Percentiles rank a stretch among this genome's conserved stretches.
Evolutionary conservation across 2,797 vertebrate species (phyloP).

Genomic region (Sebastes kiyomatsui): DNA sequence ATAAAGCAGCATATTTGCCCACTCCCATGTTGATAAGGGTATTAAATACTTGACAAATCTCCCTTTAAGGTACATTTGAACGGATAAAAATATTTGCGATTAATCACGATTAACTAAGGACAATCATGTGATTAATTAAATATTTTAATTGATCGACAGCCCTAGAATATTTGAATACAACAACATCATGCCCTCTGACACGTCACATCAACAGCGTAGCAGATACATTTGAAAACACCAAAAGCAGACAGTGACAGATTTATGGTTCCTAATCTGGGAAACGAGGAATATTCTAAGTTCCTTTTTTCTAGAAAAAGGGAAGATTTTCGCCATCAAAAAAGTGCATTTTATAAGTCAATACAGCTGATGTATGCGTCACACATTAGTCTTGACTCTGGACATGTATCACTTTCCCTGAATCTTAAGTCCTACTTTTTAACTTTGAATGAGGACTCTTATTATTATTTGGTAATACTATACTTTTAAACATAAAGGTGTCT

Average conservation of each 20-base stretch:
- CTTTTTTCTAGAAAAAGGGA: background rate
- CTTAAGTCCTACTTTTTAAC: background rate
- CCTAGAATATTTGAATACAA: background rate
- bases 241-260: background rate
- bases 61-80: too few relatives aligned
- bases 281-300: background rate
- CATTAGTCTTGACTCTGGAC: background rate
- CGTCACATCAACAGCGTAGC: background rate
- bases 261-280: background rate
- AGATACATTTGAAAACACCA: background rate
- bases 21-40: too few relatives aligned
- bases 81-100: too few relatives aligned
- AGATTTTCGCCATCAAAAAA: background rate
- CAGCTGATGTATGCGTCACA: background rate
- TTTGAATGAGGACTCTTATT: background rate
- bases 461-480: background rate
- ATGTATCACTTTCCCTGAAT: background rate
- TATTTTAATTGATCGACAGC: too few relatives aligned
- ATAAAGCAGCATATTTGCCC: too few relatives aligned
- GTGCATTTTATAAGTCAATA: background rate
- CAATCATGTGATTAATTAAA: accelerated
- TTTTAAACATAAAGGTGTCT: background rate
- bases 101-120: too few relatives aligned
- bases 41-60: too few relatives aligned
- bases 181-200: background rate